These are phyloP conservation scores for Eleutherodactylus coqui DNA, from an alignment of 2,797 vertebrate genomes.

Conservation along the genomic window DNA sequence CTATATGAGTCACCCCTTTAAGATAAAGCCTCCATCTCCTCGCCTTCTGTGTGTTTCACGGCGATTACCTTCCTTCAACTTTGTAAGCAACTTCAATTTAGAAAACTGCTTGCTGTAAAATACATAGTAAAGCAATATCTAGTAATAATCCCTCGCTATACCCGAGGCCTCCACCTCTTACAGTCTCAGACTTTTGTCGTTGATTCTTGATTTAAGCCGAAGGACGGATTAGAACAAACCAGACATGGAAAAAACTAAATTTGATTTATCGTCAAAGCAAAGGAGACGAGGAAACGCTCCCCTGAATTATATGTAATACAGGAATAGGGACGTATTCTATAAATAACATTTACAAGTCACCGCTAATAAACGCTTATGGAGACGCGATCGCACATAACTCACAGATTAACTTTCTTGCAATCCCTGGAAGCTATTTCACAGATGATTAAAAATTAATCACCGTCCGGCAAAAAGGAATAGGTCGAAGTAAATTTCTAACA, in stretches of 20 bases:
- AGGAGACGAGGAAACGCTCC: background rate
- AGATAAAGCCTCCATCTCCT: background rate
- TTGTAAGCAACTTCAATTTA: background rate
- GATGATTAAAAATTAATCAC: conserved; percentile 58
- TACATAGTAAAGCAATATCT: background rate
- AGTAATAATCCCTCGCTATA: background rate
- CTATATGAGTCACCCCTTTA: background rate
- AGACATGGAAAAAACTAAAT: conserved; percentile 15
- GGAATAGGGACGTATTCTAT: conserved; percentile 33
- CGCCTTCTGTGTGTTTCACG: background rate
- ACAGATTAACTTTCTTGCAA: conserved; percentile 49
- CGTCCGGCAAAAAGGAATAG: conserved; percentile 15
- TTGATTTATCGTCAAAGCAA: conserved; percentile 30
- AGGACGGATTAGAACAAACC: conserved; percentile 12
- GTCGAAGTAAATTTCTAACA: background rate
- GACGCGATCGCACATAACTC: conserved; percentile 38
- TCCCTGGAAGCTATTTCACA: conserved; percentile 52
- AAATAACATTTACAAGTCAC: conserved; percentile 25
- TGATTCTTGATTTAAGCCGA: background rate
- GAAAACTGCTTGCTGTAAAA: background rate
- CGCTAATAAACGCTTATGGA: conserved; percentile 32
- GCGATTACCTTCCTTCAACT: background rate
- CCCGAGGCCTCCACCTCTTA: background rate
- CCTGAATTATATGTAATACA: conserved; percentile 32
- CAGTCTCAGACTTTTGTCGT: background rate